Base-by-base conservation (phyloP, 2,797 vertebrate genomes). In the Chiroxiphia lanceolata region DNA sequence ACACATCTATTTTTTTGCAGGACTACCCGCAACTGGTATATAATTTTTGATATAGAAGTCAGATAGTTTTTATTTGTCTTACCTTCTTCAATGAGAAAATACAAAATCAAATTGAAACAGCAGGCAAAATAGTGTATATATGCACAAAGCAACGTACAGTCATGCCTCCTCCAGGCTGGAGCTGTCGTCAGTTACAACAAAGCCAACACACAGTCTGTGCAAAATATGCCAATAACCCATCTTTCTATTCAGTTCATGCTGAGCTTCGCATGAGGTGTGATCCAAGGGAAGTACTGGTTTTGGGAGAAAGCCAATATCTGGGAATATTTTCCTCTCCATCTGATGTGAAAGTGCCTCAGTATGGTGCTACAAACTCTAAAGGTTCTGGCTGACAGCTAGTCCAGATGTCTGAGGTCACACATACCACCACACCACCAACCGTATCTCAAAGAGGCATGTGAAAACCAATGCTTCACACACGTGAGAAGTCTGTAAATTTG, bases 291-390 rank as follows among this genome's bases (percentile, higher is more conserved):
- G 89, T 96, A 87, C 38, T 68, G 79, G 3, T 50, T 83, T 70
- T 83, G 93, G 70, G 42, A 63, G 33, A 51, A 14, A 82, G 82
- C 69, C 76, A 89, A 31, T 93, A 93, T 94, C 44, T 93, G 94
- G 95, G 95, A 76, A 83, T 81, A 94, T 93, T 96, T 96, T 94
- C 59, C 65, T 92, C 74, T 87, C 82, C 87, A 94, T 87, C 65
- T 87, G 90, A 80, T 80, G 89, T 74, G 68, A 83, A 94, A 91
- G 77, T 78, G 87, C 56, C 82, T 88, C 61, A 88, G 90, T 71
- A 87, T 51, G 64, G 90, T 71, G 54, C 79, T 85, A 76, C 86
- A 93, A 95, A 88, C 27, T 9, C 44, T 42, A 51, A 89, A 44
- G 48, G 90, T 44, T 75, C 77, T 83, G 70, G 70, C 87, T 88